Base-by-base conservation (phyloP, 2,113 vertebrate species). In the Marmota flaviventris region DNA sequence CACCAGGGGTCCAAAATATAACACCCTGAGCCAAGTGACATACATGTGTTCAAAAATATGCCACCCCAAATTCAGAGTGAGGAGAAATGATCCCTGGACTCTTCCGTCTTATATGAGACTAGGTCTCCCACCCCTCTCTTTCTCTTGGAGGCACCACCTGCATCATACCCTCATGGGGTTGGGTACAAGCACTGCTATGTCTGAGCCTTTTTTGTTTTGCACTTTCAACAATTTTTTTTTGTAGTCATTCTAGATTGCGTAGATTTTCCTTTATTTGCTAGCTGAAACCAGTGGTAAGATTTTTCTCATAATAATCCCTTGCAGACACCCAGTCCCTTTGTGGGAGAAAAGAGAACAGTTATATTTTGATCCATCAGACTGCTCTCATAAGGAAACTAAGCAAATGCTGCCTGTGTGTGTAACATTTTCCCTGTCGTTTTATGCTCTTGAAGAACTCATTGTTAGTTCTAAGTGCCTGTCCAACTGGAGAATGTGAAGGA, bases 191-290 rank as follows among this genome's bases (percentile, higher is more conserved):
- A 89, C 76, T 97, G 87, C 83, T 98, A 96, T 79, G 89, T 97
- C 72, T 98, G 97, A 88, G 98, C 94, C 92, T 98, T 98, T 87
- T 45, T 45, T 45, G 5, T 91, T 98, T 91, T 98, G 97, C 51
- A 77, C 96, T 97, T 97, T 98, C 83, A 98, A 98, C 51, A n/a
- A 98, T 96, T 98, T 99, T 98, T 99, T 69, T 99, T 42, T 5
- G 22, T 84, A 99, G 97, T 61, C 99, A 98, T 97, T 99, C 99
- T 96, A 99, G 95, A 89, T 99, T 99, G 83, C 99, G 99, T 95
- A 99, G 97, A 97, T 99, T 99, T 98, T 99, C 99, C 97, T 99
- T 99, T 76, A 99, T 98, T 98, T 99, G 97, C 99, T 99, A 84
- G 98, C 98, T 20, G 99, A 99, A 88, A 98, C 99, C 32, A 99